A percentile compares a stretch with the other conserved stretches of the same genome.
Evolutionary conservation across 1,140 invertebrate species (phyloP).

Genomic region (Pogonomyrmex californicus): DNA sequence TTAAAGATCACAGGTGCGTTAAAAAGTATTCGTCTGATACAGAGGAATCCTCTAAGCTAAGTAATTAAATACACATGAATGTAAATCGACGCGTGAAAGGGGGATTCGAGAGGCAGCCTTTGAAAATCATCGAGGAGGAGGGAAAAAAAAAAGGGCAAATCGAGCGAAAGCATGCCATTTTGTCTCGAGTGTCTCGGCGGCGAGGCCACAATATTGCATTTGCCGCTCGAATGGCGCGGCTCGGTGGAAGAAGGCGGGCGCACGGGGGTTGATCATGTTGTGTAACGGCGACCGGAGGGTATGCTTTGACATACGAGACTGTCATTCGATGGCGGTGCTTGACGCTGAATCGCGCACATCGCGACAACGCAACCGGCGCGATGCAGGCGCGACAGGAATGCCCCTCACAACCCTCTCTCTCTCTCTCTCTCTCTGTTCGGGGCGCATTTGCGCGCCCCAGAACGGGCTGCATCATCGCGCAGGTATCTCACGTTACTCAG

Average conservation of each 20-base stretch:
- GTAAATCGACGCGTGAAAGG: neutral
- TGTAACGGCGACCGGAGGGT: conserved; percentile 56
- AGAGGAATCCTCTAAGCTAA: neutral
- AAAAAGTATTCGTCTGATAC: neutral
- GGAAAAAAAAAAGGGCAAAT: neutral
- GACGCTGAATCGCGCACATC: conserved; percentile 73
- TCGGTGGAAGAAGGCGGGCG: conserved; percentile 38
- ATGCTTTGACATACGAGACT: conserved; percentile 83
- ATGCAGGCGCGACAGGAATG: conserved; percentile 70
- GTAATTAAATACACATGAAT: conserved; percentile 37
- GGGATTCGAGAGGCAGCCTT: conserved; percentile 22
- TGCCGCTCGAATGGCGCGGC: conserved; percentile 53
- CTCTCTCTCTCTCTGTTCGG: neutral
- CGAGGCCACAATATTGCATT: conserved; percentile 53
- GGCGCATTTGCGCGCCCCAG: conserved; percentile 39
- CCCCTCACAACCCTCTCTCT: conserved; percentile 68
- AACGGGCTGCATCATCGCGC: conserved; percentile 5
- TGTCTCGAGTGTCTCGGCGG: conserved; percentile 22
- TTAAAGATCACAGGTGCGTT: neutral
- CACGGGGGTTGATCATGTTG: conserved; percentile 58
- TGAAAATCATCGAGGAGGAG: conserved; percentile 2
- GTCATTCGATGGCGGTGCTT: conserved; percentile 80
- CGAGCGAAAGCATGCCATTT: conserved; percentile 30
- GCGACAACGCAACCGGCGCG: conserved; percentile 70
- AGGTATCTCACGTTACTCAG: conserved; percentile 69